Conservation (phyloP, 1,140 invertebrate genomes). For the Aphidius ervi region DNA sequence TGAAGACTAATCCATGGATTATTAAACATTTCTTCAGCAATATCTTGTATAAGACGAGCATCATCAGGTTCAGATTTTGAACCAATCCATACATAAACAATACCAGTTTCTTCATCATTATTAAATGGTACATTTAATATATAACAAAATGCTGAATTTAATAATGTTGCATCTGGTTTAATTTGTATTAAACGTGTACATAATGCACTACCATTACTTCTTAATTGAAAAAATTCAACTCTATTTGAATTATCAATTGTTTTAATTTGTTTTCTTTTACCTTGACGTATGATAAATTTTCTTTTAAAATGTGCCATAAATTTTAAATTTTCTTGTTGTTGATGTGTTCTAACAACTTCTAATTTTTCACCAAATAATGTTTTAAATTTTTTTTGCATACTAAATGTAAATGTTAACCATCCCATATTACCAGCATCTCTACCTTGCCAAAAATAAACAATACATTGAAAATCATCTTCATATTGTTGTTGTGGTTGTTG, state of each 20-base stretch:
- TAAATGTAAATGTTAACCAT: slow-evolving; percentile 98
- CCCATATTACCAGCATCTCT: slow-evolving; percentile 97
- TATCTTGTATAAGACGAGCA: slow-evolving; percentile 83
- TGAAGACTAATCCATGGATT: slow-evolving; percentile 81
- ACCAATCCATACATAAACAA: slow-evolving; percentile 98
- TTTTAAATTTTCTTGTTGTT: slow-evolving; percentile 98
- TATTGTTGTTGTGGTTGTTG: slow-evolving; percentile 57
- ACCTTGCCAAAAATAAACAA: slow-evolving; percentile 99
- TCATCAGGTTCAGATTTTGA: slow-evolving; percentile 85
- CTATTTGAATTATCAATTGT: slow-evolving; percentile 53
- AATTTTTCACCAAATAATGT: slow-evolving; percentile 90
- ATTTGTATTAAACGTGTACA: slow-evolving; percentile 93
- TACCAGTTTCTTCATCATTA: slow-evolving; percentile 82
- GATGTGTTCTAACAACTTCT: slow-evolving; percentile 95
- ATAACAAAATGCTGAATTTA: slow-evolving; percentile 87
- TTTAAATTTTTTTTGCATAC: slow-evolving; percentile 97
- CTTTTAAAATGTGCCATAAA: slow-evolving; percentile 97
- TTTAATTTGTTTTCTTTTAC: slow-evolving; percentile 69
- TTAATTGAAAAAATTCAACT: slow-evolving; percentile 91
- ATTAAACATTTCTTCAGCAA: slow-evolving; percentile 92
- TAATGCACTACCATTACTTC: slow-evolving; percentile 92
- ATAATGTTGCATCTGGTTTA: slow-evolving; percentile 68
- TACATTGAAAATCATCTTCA: slow-evolving; percentile 90
- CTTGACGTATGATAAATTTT: slow-evolving; percentile 91
- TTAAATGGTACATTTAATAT: slow-evolving; percentile 96